Percentiles rank a stretch among this genome's conserved stretches.
Evolutionary conservation across 2,888 invertebrate species (phyloP).

Genomic region (Acleris holmiana): DNA sequence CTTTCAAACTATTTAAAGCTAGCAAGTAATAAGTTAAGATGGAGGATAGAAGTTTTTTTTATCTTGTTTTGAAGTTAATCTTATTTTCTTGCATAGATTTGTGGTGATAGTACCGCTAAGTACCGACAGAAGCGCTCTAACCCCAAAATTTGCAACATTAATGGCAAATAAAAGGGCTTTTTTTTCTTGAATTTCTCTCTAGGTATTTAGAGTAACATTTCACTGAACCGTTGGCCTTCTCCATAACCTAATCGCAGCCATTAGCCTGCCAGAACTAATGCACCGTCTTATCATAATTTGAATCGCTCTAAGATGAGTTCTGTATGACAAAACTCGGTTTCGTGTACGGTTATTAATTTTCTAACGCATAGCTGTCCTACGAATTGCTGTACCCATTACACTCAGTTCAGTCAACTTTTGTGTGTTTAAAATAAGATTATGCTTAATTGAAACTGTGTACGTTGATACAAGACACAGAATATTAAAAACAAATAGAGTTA

Average conservation of each 20-base stretch:
- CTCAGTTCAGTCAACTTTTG: slow-evolving; percentile 65
- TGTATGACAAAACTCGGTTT: slow-evolving; percentile 81
- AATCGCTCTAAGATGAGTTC: slow-evolving; percentile 80
- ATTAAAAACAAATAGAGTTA: no score
- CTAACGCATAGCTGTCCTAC: slow-evolving; percentile 62
- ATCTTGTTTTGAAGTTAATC: no score
- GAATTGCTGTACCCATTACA: slow-evolving; percentile 60
- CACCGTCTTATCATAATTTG: slow-evolving; percentile 80
- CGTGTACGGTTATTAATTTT: slow-evolving; percentile 81
- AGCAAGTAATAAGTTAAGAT: no score
- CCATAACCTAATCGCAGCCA: slow-evolving; percentile 71
- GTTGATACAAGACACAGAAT: no score
- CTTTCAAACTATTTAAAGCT: no score
- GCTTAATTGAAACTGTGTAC: slow-evolving; percentile 4
- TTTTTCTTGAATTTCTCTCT: neutral
- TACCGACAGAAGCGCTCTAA: no score
- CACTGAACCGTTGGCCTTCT: slow-evolving; percentile 15
- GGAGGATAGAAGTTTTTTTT: no score
- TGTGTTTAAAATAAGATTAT: slow-evolving; percentile 34
- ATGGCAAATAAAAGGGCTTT: neutral
- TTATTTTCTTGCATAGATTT: no score
- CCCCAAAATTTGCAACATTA: no score
- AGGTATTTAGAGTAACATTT: slow-evolving; percentile 19
- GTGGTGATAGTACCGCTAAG: no score
- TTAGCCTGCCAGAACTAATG: slow-evolving; percentile 84